A percentile compares a stretch with the other conserved stretches of the same genome.
Evolutionary conservation across 1,140 invertebrate species (phyloP).

Genomic region (Drosophila grimshawi): DNA sequence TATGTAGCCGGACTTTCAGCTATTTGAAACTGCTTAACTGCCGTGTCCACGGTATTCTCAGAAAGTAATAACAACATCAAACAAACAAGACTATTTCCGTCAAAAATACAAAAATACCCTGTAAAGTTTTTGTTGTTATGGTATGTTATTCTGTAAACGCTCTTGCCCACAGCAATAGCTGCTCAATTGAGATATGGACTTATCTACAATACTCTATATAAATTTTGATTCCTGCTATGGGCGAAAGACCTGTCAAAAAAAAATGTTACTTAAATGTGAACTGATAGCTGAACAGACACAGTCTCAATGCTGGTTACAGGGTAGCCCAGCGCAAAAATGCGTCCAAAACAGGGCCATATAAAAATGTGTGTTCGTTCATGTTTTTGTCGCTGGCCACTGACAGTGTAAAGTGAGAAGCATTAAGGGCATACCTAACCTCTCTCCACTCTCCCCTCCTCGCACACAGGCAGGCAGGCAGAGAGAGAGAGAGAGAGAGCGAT

Average conservation of each 20-base stretch:
- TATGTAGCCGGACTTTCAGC: not conserved
- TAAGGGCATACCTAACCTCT: constrained; percentile 35
- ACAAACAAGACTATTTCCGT: constrained; percentile 30
- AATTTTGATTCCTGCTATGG: no score
- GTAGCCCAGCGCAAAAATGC: no score
- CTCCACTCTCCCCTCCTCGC: not conserved
- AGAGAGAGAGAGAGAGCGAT: no score
- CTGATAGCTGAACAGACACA: no score
- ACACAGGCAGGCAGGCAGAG: not conserved
- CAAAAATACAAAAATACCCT: constrained; percentile 14
- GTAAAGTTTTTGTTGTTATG: not conserved
- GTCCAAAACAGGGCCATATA: no score
- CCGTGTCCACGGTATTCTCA: constrained; percentile 48
- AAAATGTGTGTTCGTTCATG: not conserved
- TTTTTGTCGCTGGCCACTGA: constrained; percentile 2
- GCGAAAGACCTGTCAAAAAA: no score
- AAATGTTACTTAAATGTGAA: no score
- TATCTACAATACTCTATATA: no score
- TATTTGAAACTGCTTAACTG: constrained; percentile 52
- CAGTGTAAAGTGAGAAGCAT: constrained; percentile 63
- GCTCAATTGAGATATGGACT: no score
- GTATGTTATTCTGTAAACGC: no score
- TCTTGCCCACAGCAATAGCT: no score
- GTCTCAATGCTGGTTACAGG: no score
- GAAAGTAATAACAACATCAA: constrained; percentile 47